These are phyloP conservation scores for Anaspis maculata DNA, from an alignment of 2,888 invertebrate genomes.

Conservation along the genomic window DNA sequence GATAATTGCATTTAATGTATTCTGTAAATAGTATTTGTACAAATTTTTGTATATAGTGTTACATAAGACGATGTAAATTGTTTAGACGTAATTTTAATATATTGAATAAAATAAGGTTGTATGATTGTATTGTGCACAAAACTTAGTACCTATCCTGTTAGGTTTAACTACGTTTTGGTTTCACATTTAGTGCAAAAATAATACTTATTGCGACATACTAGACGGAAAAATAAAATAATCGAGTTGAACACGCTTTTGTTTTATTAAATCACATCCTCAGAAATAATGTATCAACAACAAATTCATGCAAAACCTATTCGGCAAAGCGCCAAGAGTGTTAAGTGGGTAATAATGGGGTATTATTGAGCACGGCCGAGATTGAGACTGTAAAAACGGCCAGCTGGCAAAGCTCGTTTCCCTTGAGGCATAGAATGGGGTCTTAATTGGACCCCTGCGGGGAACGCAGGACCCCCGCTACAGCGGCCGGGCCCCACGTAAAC, in stretches of 20 bases:
- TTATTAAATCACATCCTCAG: constrained; percentile 2
- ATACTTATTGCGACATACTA: no score
- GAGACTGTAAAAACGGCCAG: neutral
- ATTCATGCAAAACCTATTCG: constrained; percentile 2
- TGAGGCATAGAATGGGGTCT: constrained; percentile 37
- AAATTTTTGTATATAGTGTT: constrained; percentile 25
- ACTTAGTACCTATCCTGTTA: no score
- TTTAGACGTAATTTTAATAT: constrained; percentile 17
- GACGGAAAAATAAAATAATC: constrained; percentile 9
- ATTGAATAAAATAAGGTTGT: constrained; percentile 4
- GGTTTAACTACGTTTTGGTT: no score
- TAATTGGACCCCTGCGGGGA: constrained; percentile 42
- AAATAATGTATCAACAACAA: constrained; percentile 4
- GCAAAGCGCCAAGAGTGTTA: neutral
- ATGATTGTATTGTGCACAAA: neutral
- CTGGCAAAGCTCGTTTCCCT: neutral
- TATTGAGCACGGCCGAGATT: neutral
- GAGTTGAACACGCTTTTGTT: constrained; percentile 3
- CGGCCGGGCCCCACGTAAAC: constrained; percentile 26
- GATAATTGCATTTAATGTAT: constrained; percentile 16
- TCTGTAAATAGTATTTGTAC: constrained; percentile 17
- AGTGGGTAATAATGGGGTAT: constrained; percentile 2
- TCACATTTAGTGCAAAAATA: no score
- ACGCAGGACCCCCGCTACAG: constrained; percentile 11
- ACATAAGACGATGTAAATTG: constrained; percentile 26